Base-by-base conservation (phyloP, 1,140 invertebrate species). In the Drosophila ercepeae region DNA sequence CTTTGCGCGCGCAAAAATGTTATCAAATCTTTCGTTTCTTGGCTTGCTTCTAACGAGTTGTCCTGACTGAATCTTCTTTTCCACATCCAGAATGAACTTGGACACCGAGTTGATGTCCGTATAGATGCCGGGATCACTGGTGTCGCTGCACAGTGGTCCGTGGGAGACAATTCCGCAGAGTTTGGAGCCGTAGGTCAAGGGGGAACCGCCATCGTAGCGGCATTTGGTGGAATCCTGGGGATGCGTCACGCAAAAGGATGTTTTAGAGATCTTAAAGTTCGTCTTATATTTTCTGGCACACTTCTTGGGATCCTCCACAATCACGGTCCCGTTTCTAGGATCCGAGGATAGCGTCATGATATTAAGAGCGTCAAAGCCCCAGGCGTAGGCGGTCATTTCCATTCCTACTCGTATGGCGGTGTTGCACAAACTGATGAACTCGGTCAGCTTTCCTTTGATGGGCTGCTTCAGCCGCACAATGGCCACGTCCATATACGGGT, bases 81-180 rank as follows among this genome's bases (percentile, higher is more conserved):
- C 49, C 0, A 14, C 7, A 4, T 21, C 6, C 16, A 4, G 4
- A 3, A 51, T 51, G 16, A 36, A 51, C 0, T 3, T 14, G 39
- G 7, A 3, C 34, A 75, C 13, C 13, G 21, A 36, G 8, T 7
- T 14, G 0, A 75, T 48, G 16, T 39, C 13, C 6, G 72, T 72
- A 8, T 57, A 72, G 21, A 75, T 14, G 1, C 68, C 60, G 0
- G 72, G 68, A 4, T 13, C 32, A 0, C 50, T 11, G 4, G 68
- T 55, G 11, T 75, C 39, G 7, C 7, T 29, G 14, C 72, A 75
- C 1, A 6, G 39, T 4, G 61, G 44, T 13, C 72, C 72, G 4
- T 29, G 4, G 0, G 72, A 78, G 1, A 63, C 75, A 6, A 78
- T n/a, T 5, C 52, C 75, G 18, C 60, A 53, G 7, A 78, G 55